phyloP scores from a whole-genome alignment of 2,797 vertebrate species.

The Spheniscus humboldti region DNA sequence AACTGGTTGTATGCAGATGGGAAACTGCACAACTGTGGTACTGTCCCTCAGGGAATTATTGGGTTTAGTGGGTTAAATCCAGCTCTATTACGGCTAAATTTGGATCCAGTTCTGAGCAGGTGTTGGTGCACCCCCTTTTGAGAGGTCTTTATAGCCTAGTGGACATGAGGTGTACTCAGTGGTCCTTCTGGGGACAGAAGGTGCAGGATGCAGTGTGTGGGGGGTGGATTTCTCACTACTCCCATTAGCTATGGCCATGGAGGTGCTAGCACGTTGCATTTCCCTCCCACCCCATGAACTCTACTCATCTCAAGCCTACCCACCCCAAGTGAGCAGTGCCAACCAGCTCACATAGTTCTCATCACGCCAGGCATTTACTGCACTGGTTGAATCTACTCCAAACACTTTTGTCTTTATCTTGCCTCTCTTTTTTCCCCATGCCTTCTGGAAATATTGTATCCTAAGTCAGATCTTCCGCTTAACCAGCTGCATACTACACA shows the following conservation, averaged over 20 bases:
- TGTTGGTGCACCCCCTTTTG: neutral
- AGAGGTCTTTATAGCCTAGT: neutral
- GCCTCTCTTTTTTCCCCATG: neutral
- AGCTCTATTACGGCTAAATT: neutral
- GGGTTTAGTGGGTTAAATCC: neutral
- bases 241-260: neutral
- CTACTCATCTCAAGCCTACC: neutral
- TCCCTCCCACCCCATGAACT: neutral
- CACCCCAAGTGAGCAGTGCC: neutral
- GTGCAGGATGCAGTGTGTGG: neutral
- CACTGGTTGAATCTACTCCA: neutral
- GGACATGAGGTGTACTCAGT: neutral
- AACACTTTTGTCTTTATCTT: neutral
- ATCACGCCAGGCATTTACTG: neutral
- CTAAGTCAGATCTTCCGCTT: neutral
- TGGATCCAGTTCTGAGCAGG: neutral
- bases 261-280: neutral
- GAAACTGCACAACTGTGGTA: neutral
- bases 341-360: neutral
- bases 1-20: neutral
- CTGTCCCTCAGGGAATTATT: neutral
- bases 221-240: neutral
- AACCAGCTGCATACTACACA: neutral
- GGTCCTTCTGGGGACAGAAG: neutral
- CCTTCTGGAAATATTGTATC: neutral